Base-by-base conservation (phyloP, 2,113 vertebrate genomes). In the Lepus americanus region DNA sequence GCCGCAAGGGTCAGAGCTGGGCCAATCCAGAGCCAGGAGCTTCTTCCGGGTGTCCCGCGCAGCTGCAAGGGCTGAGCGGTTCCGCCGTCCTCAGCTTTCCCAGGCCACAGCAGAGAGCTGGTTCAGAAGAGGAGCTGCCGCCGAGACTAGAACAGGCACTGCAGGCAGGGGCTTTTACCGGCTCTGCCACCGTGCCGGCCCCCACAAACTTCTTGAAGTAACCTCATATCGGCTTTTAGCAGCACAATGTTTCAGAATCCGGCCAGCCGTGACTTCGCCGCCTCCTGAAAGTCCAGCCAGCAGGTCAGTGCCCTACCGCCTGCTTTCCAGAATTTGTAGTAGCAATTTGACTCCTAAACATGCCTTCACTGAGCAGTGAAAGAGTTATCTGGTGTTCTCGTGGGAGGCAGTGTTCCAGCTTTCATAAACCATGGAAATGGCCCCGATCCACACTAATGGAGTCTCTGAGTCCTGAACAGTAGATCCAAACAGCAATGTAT, bases 221-320 rank as follows among this genome's bases (percentile, higher is more conserved):
- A 4, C 14, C 17, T 59, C 36, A 12, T 25, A 59, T 11, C 23
- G 29, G 4, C 14, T 74, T 92, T 33, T 94, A 59, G 59, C 27
- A 39, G 12, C 74, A 59, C 7, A 66, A 5, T 63, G 6, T 29
- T 69, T 31, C 49, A 63, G 36, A 91, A 36, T 9, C 33, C 25
- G 67, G 49, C 36, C 25, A 51, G n/a, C 3, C 4, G 6, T 9
- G 9, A 25, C 9, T 55, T 63, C 70, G 14, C 64, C 70, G 29
- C 70, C 90, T 94, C 49, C 78, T 93, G 19, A 44, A 29, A 51
- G 31, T 61, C 33, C n/a, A 93, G 31, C 11, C n/a, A 22, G 8
- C 6, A 67, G 73, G 53, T 0, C 11, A 12, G 39, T 8, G 51
- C 12, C 33, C 3, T 0, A 2, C 5, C 13, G 27, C 25, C 27